Base-by-base conservation (phyloP, 2,888 invertebrate species). In the Drosophila meridionalis region DNA sequence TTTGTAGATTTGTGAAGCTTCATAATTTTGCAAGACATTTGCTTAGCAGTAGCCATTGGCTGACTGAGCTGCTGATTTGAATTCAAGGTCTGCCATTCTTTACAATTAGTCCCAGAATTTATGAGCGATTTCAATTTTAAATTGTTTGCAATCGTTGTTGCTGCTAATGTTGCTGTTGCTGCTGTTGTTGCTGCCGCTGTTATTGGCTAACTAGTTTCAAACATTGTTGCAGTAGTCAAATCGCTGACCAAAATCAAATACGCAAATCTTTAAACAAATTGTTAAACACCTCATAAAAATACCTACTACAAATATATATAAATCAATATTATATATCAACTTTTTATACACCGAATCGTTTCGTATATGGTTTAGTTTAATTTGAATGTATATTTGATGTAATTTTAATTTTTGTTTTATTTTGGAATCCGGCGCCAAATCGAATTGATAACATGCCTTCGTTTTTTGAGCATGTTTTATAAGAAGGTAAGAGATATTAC, bases 51-150 rank as follows among this genome's bases (percentile, higher is more conserved):
- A 78, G 78, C 78, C 69, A 73, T 57, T 78, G 76, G 69, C 69
- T 78, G 61, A 66, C 78, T 74, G 77, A 74, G 77, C 66, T 58
- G 79, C 70, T 80, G 79, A 80, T 80, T 83, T 79, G 70, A 79
- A 67, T 84, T 74, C 85, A 85, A 85, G 85, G 85, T 87, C 85
- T 87, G 82, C 85, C 87, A 87, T 85, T 85, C 87, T 72, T 87
- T 87, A 82, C 85, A 85, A 87, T 85, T 85, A 85, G 85, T 81
- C 81, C 83, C 83, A 84, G 81, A 85, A 85, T 85, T 85, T 85
- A 85, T 85, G 87, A 85, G 87, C 87, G 85, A 85, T 87, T 87
- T 84, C 81, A 87, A 84, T 87, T 87, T 87, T 58, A 84, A 76
- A 70, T 74, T 80, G 76, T 67, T 77, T 28, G 65, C 74, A 71